Percentiles rank a stretch among this genome's conserved stretches.
phyloP scores from a whole-genome alignment of 2,797 vertebrate species.

The Spondyliosoma cantharus region DNA sequence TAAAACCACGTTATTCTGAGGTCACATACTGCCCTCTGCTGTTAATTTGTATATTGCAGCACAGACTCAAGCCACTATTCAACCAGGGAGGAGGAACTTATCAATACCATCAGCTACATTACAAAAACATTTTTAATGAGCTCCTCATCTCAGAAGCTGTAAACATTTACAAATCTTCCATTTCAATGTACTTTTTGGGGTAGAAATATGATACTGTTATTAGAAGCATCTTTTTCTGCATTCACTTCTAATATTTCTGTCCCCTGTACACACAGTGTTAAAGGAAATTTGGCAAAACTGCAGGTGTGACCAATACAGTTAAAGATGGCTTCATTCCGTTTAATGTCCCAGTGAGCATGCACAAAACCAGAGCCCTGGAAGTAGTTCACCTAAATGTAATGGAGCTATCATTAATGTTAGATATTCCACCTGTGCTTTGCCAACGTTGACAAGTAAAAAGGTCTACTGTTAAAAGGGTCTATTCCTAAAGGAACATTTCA shows the following conservation, averaged over 20 bases:
- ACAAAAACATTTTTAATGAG: background rate
- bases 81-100: background rate
- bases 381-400: no score
- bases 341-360: no score
- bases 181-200: background rate
- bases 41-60: constrained; percentile 9
- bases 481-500: background rate
- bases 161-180: background rate
- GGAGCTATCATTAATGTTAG: no score
- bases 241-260: background rate
- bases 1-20: constrained; percentile 21
- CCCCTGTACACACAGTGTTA: no score
- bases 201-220: no score
- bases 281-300: no score
- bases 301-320: no score
- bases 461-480: no score
- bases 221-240: background rate
- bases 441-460: no score
- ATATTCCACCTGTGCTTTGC: no score
- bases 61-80: background rate
- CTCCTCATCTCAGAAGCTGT: background rate
- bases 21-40: constrained; percentile 70
- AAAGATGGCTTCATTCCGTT: no score
- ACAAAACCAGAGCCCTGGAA: no score
- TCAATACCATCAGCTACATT: background rate